These are phyloP conservation scores for Anas platyrhynchos DNA, from an alignment of 2,113 vertebrate species.

Conservation along the genomic window DNA sequence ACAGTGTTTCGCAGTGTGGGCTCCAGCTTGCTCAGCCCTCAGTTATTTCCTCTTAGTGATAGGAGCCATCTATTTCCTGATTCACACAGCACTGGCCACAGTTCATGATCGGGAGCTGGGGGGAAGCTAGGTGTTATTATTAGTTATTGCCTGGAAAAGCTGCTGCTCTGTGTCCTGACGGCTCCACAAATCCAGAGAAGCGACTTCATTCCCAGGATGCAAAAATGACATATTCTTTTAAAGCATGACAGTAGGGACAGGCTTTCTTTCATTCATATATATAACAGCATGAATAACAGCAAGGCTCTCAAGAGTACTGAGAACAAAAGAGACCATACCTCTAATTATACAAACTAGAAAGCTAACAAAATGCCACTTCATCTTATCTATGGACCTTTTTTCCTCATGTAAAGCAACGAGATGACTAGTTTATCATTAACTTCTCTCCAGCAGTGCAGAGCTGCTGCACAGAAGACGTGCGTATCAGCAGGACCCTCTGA, in stretches of 20 bases:
- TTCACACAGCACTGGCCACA: not conserved
- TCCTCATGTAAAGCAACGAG: not conserved
- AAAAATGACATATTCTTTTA: fast-evolving
- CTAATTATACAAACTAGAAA: not conserved
- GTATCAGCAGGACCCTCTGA: not conserved
- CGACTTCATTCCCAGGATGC: not conserved
- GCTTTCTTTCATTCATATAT: not conserved
- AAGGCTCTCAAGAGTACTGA: not conserved
- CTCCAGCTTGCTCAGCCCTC: not conserved
- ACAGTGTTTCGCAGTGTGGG: fast-evolving
- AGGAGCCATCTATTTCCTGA: not conserved
- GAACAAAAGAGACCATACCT: not conserved
- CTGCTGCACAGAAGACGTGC: not conserved
- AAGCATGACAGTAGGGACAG: not conserved
- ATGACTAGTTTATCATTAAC: not conserved
- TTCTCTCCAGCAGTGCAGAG: not conserved
- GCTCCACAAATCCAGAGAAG: not conserved
- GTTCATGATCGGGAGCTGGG: not conserved
- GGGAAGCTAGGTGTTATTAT: not conserved
- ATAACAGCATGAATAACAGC: not conserved
- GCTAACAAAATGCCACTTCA: not conserved
- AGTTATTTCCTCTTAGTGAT: not conserved
- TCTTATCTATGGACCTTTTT: not conserved
- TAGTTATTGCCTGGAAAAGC: not conserved
- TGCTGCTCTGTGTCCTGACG: not conserved